These are phyloP conservation scores for Hybognathus amarus DNA, from an alignment of 2,797 vertebrate genomes.

Conservation along the genomic window DNA sequence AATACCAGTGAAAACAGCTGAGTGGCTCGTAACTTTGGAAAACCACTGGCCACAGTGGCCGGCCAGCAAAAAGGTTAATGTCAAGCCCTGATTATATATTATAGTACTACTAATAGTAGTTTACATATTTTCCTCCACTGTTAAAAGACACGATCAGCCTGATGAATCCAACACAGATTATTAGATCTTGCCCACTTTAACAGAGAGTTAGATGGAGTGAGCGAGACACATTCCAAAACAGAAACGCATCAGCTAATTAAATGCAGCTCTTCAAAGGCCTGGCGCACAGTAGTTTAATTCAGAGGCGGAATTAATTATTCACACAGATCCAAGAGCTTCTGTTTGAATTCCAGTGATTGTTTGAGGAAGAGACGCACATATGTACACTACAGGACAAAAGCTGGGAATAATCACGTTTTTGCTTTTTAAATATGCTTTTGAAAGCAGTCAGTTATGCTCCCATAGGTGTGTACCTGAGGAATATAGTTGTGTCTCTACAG, in stretches of 20 bases:
- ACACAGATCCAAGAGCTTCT: constrained; percentile 12
- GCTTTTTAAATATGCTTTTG: not conserved
- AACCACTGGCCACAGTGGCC: too few species aligned
- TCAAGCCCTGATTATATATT: too few species aligned
- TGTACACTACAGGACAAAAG: not conserved
- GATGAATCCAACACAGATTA: not conserved
- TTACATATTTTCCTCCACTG: not conserved
- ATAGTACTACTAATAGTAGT: too few species aligned
- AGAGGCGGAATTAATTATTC: constrained; percentile 1
- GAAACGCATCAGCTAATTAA: constrained; percentile 16
- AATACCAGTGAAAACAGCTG: too few species aligned
- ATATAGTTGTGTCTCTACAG: too few species aligned
- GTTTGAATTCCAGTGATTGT: not conserved
- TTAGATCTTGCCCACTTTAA: constrained; percentile 5
- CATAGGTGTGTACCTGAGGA: not conserved
- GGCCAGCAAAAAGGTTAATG: too few species aligned
- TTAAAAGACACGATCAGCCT: not conserved
- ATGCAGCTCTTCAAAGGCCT: constrained; percentile 23
- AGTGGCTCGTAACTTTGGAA: too few species aligned
- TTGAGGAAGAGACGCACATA: not conserved
- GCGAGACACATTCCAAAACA: not conserved
- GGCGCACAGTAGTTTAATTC: not conserved
- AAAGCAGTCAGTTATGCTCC: not conserved
- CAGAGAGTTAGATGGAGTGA: not conserved
- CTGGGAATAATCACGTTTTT: not conserved